Percentiles rank a stretch among this genome's conserved stretches.
phyloP scores from a whole-genome alignment of 2,888 invertebrate species.

The Brachyptera putata region DNA sequence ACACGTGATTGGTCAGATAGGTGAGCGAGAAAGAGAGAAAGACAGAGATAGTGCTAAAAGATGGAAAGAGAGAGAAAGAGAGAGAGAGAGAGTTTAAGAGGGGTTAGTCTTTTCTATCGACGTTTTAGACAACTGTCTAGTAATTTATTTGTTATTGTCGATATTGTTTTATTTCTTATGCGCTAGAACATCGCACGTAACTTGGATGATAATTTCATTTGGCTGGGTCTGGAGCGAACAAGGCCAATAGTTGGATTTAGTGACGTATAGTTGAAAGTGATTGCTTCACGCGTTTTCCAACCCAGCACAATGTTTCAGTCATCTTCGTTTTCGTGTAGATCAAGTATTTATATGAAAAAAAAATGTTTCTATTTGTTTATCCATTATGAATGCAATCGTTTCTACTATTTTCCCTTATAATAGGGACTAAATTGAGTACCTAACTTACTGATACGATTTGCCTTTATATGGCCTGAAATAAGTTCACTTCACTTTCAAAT shows the following conservation, averaged over 20 bases:
- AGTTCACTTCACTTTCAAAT: slow-evolving; percentile 8
- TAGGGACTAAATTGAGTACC: slow-evolving; percentile 10
- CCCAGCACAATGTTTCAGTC: background rate
- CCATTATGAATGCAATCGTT: slow-evolving; percentile 7
- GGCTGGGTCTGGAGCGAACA: background rate
- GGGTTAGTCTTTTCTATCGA: slow-evolving; percentile 13
- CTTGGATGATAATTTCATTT: background rate
- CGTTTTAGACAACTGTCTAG: slow-evolving; percentile 13
- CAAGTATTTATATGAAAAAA: slow-evolving; percentile 16
- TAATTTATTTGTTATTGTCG: slow-evolving; percentile 16
- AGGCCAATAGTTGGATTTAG: slow-evolving; percentile 4
- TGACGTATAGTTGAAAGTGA: background rate
- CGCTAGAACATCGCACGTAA: slow-evolving; percentile 2
- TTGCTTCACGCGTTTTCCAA: background rate
- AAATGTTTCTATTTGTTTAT: slow-evolving; percentile 2
- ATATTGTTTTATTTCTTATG: slow-evolving; percentile 11
- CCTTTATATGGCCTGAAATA: slow-evolving; percentile 18
- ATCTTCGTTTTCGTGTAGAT: background rate
- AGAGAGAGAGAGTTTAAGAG: background rate
- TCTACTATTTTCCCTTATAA: slow-evolving; percentile 7
- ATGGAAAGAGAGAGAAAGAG: background rate
- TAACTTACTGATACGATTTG: slow-evolving; percentile 14
- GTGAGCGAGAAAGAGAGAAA: background rate
- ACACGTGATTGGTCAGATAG: background rate
- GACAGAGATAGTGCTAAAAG: no score